Conservation (phyloP, 1,140 invertebrate species). For the Drosophila novamexicana region DNA sequence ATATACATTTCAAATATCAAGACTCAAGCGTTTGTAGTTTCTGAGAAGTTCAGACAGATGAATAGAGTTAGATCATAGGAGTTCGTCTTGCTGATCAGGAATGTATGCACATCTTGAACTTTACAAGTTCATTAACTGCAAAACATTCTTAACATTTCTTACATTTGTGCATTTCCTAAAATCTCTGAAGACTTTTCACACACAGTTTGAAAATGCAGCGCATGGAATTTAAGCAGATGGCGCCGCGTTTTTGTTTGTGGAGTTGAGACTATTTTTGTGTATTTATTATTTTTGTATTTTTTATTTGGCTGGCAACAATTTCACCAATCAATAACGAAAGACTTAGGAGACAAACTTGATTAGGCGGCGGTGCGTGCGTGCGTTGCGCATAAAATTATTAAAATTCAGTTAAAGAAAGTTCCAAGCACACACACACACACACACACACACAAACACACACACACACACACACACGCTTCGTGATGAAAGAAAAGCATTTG, state of each 20-base stretch:
- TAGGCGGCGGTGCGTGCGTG: slow-evolving; percentile 53
- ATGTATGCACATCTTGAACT: no score
- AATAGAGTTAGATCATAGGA: no score
- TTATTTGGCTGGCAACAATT: slow-evolving; percentile 62
- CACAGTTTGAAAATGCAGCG: background rate
- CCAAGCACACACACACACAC: slow-evolving; percentile 26
- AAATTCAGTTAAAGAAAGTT: slow-evolving; percentile 83
- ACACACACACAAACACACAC: background rate
- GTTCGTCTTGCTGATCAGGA: no score
- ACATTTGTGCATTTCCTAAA: background rate
- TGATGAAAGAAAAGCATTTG: slow-evolving; percentile 82
- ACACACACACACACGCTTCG: slow-evolving; percentile 22
- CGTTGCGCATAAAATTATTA: slow-evolving; percentile 80
- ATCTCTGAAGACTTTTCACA: background rate
- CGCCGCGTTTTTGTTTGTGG: background rate
- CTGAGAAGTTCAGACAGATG: no score
- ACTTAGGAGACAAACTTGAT: slow-evolving; percentile 82
- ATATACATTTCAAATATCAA: no score
- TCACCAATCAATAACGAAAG: slow-evolving; percentile 83
- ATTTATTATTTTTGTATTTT: slow-evolving; percentile 10
- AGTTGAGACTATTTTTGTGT: background rate
- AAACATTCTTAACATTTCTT: no score
- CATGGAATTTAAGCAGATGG: slow-evolving; percentile 11
- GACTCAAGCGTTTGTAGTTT: no score
- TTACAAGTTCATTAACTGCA: no score